Base-by-base conservation (phyloP, 1,140 invertebrate species). In the Macrotrachela quadricornifera region DNA sequence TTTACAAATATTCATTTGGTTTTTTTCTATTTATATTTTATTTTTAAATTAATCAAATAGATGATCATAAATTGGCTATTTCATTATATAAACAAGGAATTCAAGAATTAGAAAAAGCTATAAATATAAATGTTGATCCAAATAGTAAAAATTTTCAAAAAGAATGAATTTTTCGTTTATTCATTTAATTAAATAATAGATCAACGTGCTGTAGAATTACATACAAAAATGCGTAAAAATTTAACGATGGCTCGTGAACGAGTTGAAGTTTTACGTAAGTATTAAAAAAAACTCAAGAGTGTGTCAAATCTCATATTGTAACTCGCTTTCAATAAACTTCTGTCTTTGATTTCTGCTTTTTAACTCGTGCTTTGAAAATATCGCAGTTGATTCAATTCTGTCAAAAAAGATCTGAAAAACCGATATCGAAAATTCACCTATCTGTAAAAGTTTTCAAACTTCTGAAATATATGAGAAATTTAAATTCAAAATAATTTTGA, bases 201-300 rank as follows among this genome's bases (percentile, higher is more conserved):
- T 15, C 11, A 53, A 4, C 51, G 51, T n/a, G 45, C 38, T 21
- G 36, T 30, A 14, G 14, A 48, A 14, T 39, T 53, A 39, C 51
- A 53, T 39, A 44, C 46, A 36, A 53, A 53, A 53, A 53, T 53
- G 51, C 39, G 41, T 17, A 47, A n/a, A 16, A 53, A 53, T 37
- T 40, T 53, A 30, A 38, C 38, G 6, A 53, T 53, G 51, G 51
- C 51, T 36, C 16, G 46, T 12, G 51, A 53, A 39, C 51, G 51
- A 46, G 36, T 53, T 18, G 21, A 40, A 21, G 45, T 21, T 30
- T 43, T 53, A 37, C 42, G 51, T 47, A 53, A 53, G 38, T 30
- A 10, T 17, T 11, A 40, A 15, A 42, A 46, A 21, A 14, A 39
- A 18, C 41, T 37, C 40, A n/a, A 14, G n/a, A 38, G 14, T 42